A percentile compares a stretch with the other conserved stretches of the same genome.
phyloP scores from a whole-genome alignment of 2,888 invertebrate species.

The Tanytarsus gracilentus region DNA sequence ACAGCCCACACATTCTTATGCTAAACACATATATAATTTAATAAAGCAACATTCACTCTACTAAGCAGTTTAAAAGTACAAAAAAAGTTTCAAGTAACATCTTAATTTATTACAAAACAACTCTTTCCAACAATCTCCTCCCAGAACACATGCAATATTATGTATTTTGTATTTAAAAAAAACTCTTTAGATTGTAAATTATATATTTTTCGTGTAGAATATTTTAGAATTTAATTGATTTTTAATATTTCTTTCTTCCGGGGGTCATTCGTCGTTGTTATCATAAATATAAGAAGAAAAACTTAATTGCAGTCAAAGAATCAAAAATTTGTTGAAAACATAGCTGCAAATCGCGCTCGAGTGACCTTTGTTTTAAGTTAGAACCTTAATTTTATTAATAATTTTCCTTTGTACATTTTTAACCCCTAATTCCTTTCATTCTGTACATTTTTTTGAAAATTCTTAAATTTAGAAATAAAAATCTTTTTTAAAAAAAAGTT shows the following conservation, averaged over 20 bases:
- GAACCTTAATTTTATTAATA: too few relatives aligned
- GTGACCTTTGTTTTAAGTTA: too few relatives aligned
- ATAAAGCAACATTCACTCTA: conserved; percentile 24
- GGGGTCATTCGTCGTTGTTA: conserved; percentile 3
- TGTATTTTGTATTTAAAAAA: neutral
- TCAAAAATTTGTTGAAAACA: neutral
- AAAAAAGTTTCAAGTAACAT: conserved; percentile 20
- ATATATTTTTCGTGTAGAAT: neutral
- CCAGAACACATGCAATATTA: conserved; percentile 6
- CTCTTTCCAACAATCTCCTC: conserved; percentile 18
- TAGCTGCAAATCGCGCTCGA: neutral
- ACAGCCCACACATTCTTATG: too few relatives aligned
- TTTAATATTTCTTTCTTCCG: neutral
- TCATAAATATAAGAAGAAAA: too few relatives aligned
- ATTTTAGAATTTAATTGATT: neutral
- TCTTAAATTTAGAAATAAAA: too few relatives aligned
- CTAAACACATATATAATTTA: neutral
- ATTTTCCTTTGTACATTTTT: too few relatives aligned
- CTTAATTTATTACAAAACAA: conserved; percentile 22
- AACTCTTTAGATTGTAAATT: neutral
- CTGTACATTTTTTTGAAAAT: too few relatives aligned
- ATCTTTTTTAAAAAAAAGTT: too few relatives aligned
- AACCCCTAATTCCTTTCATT: too few relatives aligned
- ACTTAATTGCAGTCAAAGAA: neutral
- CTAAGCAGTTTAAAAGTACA: conserved; percentile 27